Evolutionary conservation across 2,113 vertebrate genomes (phyloP).

Genomic region (Oreocharis arfaki): DNA sequence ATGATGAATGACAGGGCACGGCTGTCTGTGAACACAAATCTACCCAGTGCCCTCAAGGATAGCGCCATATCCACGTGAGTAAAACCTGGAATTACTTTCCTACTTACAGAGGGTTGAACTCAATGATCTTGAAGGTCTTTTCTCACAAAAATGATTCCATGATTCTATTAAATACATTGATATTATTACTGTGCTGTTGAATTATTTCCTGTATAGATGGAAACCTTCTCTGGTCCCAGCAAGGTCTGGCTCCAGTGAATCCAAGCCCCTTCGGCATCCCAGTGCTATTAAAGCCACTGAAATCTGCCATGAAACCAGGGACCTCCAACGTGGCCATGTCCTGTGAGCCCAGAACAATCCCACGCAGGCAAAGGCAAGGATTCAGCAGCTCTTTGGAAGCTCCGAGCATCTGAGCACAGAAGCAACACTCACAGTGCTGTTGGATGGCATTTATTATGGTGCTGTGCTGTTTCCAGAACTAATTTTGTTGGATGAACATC

Average conservation of each 20-base stretch:
- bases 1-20: neutral
- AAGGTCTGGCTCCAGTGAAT: neutral
- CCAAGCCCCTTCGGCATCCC: neutral
- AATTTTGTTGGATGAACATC: neutral
- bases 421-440: rapidly evolving
- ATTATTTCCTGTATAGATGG: neutral
- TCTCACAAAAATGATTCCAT: neutral
- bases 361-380: rapidly evolving
- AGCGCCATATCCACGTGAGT: rapidly evolving
- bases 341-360: neutral
- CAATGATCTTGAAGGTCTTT: neutral
- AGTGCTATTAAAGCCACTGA: neutral
- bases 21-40: neutral
- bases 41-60: neutral
- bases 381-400: rapidly evolving
- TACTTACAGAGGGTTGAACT: neutral
- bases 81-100: neutral
- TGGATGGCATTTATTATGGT: rapidly evolving
- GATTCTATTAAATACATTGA: neutral
- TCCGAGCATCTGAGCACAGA: rapidly evolving
- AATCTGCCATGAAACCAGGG: neutral
- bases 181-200: neutral
- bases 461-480: neutral
- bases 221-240: neutral
- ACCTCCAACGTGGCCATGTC: rapidly evolving